Base-by-base conservation (phyloP, 2,888 invertebrate genomes). In the Lochmaea capreae region DNA sequence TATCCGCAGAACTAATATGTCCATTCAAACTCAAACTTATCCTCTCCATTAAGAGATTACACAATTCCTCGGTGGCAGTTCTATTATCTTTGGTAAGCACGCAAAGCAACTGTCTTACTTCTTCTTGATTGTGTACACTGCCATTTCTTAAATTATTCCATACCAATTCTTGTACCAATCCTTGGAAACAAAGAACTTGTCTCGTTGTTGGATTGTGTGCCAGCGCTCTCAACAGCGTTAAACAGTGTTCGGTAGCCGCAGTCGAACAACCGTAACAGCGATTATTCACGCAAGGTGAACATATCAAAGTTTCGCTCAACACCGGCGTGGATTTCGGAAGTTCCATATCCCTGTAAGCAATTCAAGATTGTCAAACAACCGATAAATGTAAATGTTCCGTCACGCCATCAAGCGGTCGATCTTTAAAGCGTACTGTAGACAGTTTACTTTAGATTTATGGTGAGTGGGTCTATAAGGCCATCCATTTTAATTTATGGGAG, bases 241-340 rank as follows among this genome's bases (percentile, higher is more conserved):
- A 90, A 85, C 98, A 98, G 86, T 97, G 97, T 85, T 97, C 97
- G 0, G 97, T 95, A 57, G 97, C 95, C 2, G 98, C 93, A 71
- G 95, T 92, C 2, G 97, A 94, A 84, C 96, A 96, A 0, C 96
- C 96, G 86, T 95, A 96, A 86, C 96, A 96, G 4, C 93, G 91
- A 78, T 92, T 93, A 0, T 89, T 87, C 22, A 86, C 81, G 18
- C 86, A 86, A 9, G 77, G 69, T n/a, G 78, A 59, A 22, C 76
- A 65, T 12, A 78, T 42, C 63, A 75, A 65, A 46, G 73, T 62
- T n/a, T 76, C 78, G 3, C 75, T 76, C 16, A 90, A 88, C 63
- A 89, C 84, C 0, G 90, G 81, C 0, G 89, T 88, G 4, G 81
- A 78, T 73, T 83, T 82, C 5, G 83, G 83, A 62, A 83, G 79